These are phyloP conservation scores for Amphimedon queenslandica DNA, from an alignment of 37 sponge, comb jelly and placozoan species.

Conservation along the genomic window DNA sequence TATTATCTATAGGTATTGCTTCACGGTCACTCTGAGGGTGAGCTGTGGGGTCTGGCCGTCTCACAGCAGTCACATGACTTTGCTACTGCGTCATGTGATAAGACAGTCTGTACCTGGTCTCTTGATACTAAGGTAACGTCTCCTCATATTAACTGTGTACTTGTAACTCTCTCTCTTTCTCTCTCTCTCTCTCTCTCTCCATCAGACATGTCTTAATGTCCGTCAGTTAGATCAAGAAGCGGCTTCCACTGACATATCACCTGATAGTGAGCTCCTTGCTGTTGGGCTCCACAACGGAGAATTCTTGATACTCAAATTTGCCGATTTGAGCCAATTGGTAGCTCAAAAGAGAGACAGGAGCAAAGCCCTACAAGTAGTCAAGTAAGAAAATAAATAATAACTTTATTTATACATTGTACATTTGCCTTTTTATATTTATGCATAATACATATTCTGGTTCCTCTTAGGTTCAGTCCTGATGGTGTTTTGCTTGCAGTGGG, in stretches of 20 bases:
- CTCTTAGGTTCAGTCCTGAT: conserved; percentile 81
- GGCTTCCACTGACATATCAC: conserved; percentile 69
- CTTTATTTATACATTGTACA: too few relatives aligned
- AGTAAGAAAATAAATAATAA: too few relatives aligned
- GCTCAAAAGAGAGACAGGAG: conserved; percentile 63
- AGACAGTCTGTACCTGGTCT: conserved; percentile 80
- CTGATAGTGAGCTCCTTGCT: conserved; percentile 63
- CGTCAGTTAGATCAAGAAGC: conserved; percentile 27
- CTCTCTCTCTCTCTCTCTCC: background rate
- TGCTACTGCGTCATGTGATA: conserved; percentile 87
- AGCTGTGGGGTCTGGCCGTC: conserved; percentile 87
- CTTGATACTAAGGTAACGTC: conserved; percentile 39
- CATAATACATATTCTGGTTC: background rate
- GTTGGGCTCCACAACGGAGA: conserved; percentile 86
- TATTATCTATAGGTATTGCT: conserved; percentile 47
- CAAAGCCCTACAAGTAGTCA: conserved; percentile 51
- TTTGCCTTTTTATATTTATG: background rate
- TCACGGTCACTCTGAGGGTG: conserved; percentile 90
- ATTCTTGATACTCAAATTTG: conserved; percentile 44
- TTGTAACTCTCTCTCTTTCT: background rate
- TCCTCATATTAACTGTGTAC: background rate
- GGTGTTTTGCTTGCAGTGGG: conserved; percentile 79
- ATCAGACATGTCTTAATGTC: conserved; percentile 30
- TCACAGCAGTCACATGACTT: conserved; percentile 63
- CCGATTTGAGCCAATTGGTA: conserved; percentile 48